Evolutionary conservation across 2,797 vertebrate genomes (phyloP).

Genomic region (Darevskia nairensis): DNA sequence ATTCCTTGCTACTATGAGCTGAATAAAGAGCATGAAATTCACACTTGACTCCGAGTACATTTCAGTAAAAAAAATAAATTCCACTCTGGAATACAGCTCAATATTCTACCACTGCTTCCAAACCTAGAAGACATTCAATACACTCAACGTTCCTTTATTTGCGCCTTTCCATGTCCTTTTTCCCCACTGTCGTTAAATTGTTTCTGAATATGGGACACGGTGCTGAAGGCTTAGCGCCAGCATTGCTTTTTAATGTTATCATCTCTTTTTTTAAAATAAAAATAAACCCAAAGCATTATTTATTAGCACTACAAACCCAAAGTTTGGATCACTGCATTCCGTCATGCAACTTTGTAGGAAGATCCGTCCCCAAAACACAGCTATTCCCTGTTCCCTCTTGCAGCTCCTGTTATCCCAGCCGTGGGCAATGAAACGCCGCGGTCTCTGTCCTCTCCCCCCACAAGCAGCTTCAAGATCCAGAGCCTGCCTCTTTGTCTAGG

Average conservation of each 20-base stretch:
- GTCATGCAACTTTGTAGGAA: neutral
- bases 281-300: neutral
- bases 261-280: neutral
- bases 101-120: no score
- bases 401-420: neutral
- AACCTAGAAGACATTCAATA: neutral
- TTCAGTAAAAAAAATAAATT: neutral
- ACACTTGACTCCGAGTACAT: no score
- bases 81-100: neutral
- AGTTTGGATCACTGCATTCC: constrained; percentile 4
- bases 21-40: no score
- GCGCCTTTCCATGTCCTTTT: neutral
- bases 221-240: neutral
- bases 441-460: neutral
- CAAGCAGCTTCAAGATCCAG: constrained; percentile 15
- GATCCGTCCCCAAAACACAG: constrained; percentile 11
- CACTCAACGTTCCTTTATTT: neutral
- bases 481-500: constrained; percentile 17
- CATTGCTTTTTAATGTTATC: neutral
- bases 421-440: neutral
- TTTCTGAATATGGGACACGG: neutral
- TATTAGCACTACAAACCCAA: neutral
- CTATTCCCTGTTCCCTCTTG: constrained; percentile 14
- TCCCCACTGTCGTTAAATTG: no score
- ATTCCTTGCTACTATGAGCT: no score